phyloP scores from a whole-genome alignment of 2,797 vertebrate species.

The Myotis daubentonii region DNA sequence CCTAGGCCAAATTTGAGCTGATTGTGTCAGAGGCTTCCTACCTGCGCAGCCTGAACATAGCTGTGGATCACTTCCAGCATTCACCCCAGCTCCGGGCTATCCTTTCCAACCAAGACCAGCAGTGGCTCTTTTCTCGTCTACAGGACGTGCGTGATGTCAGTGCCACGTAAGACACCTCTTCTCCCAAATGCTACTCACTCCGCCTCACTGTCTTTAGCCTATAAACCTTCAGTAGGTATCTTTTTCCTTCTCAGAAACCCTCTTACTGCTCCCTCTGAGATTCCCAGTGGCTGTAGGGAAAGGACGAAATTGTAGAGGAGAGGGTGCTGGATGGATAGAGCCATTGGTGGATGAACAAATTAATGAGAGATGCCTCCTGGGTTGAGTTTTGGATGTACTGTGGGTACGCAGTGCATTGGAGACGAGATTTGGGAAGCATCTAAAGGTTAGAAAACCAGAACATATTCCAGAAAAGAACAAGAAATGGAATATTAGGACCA shows the following conservation, averaged over 20 bases:
- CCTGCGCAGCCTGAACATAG: constrained; percentile 94
- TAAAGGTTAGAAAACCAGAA: not conserved
- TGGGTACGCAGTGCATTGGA: not conserved
- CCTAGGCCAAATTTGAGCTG: constrained; percentile 96
- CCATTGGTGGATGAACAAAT: no score
- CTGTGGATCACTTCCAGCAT: constrained; percentile 95
- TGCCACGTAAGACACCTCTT: constrained; percentile 86
- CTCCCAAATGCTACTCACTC: not conserved
- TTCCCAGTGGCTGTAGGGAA: not conserved
- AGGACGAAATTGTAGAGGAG: not conserved
- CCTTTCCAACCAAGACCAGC: constrained; percentile 92
- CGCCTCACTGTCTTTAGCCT: not conserved
- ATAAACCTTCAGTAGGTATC: not conserved
- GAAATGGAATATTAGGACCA: not conserved
- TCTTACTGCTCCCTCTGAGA: not conserved
- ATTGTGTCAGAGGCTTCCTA: constrained; percentile 97
- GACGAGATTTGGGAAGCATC: not conserved
- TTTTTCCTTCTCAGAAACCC: not conserved
- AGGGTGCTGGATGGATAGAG: not conserved
- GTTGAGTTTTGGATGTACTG: not conserved
- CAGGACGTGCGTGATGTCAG: constrained; percentile 94
- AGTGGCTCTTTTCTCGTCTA: constrained; percentile 97
- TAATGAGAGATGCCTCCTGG: not conserved
- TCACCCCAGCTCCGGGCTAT: constrained; percentile 88
- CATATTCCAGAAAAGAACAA: not conserved